Base-by-base conservation (phyloP, 2,888 invertebrate species). In the Tenthredo mesomela region DNA sequence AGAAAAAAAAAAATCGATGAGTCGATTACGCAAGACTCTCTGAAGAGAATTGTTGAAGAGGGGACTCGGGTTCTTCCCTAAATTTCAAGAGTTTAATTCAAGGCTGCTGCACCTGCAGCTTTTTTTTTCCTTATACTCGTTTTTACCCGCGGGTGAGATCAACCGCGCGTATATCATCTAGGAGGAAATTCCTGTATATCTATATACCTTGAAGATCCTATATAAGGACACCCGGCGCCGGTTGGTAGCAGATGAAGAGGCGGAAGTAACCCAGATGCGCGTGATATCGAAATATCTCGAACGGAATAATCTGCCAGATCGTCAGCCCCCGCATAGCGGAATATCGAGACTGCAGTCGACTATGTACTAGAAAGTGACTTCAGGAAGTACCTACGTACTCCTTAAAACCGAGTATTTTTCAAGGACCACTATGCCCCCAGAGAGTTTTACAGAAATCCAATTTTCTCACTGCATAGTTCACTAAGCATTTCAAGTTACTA, bases 221-320 rank as follows among this genome's bases (percentile, higher is more conserved):
- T 73, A 73, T 73, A 73, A 73, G 71, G 43, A 43, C 43, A 43
- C 71, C 71, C 71, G 71, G 71, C 43, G 43, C 43, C 71, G 40
- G 15, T 33, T 50, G 50, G 47, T 15, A 29, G 75, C 75, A 29
- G 75, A 77, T 77, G 75, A 77, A 21, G 43, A 73, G 12, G 47
- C 43, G 73, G 73, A 73, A 73, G 73, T 43, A 73, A 73, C 47
- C 50, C 75, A 50, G 77, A 77, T 50, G 40, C 12, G 6, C 47
- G 33, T 50, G 54, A 77, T 54, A 77, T 54, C 33, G 77, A 77
- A 77, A 54, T 77, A 50, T 77, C 50, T 77, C 77, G 54, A 77
- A 50, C 33, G 50, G 77, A 50, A 77, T 77, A 77, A 77, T 77
- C 47, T 33, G 29, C 6, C 7, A 33, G 29, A 50, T 77, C 77